Conservation (phyloP, 2,113 vertebrate species). For the Dolichotis patagonum region DNA sequence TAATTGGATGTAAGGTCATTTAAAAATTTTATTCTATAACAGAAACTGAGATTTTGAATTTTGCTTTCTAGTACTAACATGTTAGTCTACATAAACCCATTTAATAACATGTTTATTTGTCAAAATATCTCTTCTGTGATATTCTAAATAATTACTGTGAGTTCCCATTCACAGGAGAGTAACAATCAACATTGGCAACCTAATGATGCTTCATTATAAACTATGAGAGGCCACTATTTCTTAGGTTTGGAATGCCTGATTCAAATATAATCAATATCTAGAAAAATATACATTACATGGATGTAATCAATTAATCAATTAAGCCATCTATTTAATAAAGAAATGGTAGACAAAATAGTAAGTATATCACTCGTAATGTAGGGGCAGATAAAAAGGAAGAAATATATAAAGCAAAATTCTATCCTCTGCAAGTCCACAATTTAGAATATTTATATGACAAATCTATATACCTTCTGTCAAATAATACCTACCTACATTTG, state of each 20-base stretch:
- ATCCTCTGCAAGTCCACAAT: background rate
- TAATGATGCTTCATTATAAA: background rate
- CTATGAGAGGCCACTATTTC: background rate
- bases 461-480: background rate
- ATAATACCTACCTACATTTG: background rate
- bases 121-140: background rate
- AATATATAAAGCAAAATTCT: conserved; percentile 7
- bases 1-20: background rate
- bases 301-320: conserved; percentile 48
- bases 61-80: background rate
- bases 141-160: background rate
- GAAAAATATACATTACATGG: background rate
- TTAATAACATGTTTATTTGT: conserved; percentile 36
- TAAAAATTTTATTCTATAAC: conserved; percentile 44
- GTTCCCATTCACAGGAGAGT: background rate
- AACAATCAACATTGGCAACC: background rate
- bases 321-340: conserved; percentile 19
- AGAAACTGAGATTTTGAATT: conserved; percentile 52
- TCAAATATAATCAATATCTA: background rate
- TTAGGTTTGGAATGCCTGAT: conserved; percentile 6
- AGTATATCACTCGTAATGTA: background rate
- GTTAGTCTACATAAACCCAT: background rate
- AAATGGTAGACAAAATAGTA: background rate
- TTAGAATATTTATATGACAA: background rate
- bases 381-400: background rate